A percentile compares a stretch with the other conserved stretches of the same genome.
phyloP scores from a whole-genome alignment of 2,888 invertebrate genomes.

The Cataglyphis albicans region DNA sequence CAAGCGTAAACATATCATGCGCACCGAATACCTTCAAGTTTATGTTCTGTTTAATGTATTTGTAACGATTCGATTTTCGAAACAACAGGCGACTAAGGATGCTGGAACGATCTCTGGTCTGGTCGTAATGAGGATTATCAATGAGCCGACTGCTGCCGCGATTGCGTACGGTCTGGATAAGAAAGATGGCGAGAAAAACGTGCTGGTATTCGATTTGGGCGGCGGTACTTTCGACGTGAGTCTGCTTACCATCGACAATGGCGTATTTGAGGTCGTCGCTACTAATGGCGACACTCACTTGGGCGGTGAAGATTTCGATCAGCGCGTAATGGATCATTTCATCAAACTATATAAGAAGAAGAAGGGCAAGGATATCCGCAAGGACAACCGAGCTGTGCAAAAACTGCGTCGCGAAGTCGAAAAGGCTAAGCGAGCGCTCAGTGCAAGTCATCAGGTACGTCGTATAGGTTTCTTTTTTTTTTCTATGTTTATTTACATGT shows the following conservation, averaged over 20 bases:
- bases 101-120: slow-evolving; percentile 98
- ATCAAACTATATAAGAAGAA: slow-evolving; percentile 99
- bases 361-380: slow-evolving; percentile 98
- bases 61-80: not conserved
- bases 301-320: slow-evolving; percentile 99
- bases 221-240: slow-evolving; percentile 99
- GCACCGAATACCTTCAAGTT: not conserved
- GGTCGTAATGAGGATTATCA: slow-evolving; percentile 98
- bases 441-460: slow-evolving; percentile 93
- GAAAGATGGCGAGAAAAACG: slow-evolving; percentile 99
- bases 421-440: slow-evolving; percentile 98
- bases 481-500: not conserved
- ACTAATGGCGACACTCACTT: slow-evolving; percentile 99
- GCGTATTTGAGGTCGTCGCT: slow-evolving; percentile 97
- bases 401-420: slow-evolving; percentile 98
- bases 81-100: slow-evolving; percentile 95
- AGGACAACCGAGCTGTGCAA: slow-evolving; percentile 97
- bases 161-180: slow-evolving; percentile 99
- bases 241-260: slow-evolving; percentile 98
- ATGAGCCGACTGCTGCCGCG: slow-evolving; percentile 98
- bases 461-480: not conserved
- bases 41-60: not conserved
- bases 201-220: slow-evolving; percentile 99
- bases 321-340: slow-evolving; percentile 99
- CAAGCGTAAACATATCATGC: not conserved